A percentile compares a stretch with the other conserved stretches of the same genome.
These are phyloP conservation scores for Lipotes vexillifer DNA, from an alignment of 2,113 vertebrate genomes.

Conservation along the genomic window DNA sequence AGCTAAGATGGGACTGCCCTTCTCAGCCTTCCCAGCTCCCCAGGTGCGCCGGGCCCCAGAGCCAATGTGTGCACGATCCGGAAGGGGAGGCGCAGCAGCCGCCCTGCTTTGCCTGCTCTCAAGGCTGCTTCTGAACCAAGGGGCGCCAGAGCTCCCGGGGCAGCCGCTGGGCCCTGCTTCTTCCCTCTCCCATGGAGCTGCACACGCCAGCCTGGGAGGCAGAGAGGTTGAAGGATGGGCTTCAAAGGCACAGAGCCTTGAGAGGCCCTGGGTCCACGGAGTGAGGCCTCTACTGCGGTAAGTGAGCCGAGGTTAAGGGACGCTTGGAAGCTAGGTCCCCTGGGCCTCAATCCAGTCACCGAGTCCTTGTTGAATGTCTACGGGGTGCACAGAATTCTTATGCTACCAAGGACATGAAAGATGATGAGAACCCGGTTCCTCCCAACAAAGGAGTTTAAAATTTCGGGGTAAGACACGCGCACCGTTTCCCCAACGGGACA, in stretches of 20 bases:
- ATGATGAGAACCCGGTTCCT: background rate
- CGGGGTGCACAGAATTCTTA: background rate
- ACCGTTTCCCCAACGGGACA: background rate
- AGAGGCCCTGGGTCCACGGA: background rate
- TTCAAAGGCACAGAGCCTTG: background rate
- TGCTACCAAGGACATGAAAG: background rate
- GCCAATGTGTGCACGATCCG: accelerated
- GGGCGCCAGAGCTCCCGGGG: accelerated
- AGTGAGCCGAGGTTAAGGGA: background rate
- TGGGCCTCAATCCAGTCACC: no score
- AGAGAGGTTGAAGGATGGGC: background rate
- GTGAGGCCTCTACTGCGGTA: background rate
- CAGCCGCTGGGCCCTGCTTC: background rate
- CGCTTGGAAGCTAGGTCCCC: background rate
- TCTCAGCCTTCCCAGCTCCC: background rate
- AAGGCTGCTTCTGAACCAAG: background rate
- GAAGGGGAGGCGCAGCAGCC: accelerated
- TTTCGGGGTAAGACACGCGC: background rate
- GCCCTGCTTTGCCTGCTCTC: background rate
- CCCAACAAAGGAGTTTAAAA: background rate
- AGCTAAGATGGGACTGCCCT: background rate
- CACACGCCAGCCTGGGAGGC: background rate
- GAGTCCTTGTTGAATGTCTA: background rate
- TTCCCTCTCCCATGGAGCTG: background rate
- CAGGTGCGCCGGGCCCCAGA: accelerated